Conservation (phyloP, 1,140 invertebrate genomes). For the Bombus soroeensis region DNA sequence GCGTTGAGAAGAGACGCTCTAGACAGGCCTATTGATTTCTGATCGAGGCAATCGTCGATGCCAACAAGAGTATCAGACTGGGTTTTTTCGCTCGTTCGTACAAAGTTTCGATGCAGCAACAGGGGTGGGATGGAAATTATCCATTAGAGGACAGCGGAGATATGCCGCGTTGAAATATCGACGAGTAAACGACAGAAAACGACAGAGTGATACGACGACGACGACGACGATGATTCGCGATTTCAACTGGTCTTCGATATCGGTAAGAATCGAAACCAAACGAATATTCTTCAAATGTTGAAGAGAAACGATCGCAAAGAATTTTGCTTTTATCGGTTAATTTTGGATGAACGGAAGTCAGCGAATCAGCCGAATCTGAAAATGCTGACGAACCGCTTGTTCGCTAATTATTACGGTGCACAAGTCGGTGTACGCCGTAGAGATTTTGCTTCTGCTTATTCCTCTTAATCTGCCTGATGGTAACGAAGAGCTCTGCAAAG, state of each 20-base stretch:
- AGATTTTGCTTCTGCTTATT: neutral
- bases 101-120: slow-evolving; percentile 27
- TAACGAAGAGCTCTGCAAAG: neutral
- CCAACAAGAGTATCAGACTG: slow-evolving; percentile 26
- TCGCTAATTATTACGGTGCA: slow-evolving; percentile 33
- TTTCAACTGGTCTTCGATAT: neutral
- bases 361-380: slow-evolving; percentile 20
- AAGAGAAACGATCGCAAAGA: neutral
- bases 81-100: slow-evolving; percentile 13
- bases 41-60: slow-evolving; percentile 48
- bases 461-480: neutral
- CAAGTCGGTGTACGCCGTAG: neutral
- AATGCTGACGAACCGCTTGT: slow-evolving; percentile 28
- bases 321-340: slow-evolving; percentile 38
- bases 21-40: slow-evolving; percentile 49
- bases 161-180: slow-evolving; percentile 13
- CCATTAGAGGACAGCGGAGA: slow-evolving; percentile 20
- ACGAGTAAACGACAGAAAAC: slow-evolving; percentile 25
- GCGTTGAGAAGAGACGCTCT: slow-evolving; percentile 6
- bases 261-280: slow-evolving; percentile 17
- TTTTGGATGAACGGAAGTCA: slow-evolving; percentile 29
- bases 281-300: slow-evolving; percentile 42
- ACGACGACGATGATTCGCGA: neutral
- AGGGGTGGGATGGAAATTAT: slow-evolving; percentile 24
- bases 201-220: neutral